A percentile compares a stretch with the other conserved stretches of the same genome.
Evolutionary conservation across 2,888 invertebrate genomes (phyloP).

Genomic region (Nomada goodeniana): DNA sequence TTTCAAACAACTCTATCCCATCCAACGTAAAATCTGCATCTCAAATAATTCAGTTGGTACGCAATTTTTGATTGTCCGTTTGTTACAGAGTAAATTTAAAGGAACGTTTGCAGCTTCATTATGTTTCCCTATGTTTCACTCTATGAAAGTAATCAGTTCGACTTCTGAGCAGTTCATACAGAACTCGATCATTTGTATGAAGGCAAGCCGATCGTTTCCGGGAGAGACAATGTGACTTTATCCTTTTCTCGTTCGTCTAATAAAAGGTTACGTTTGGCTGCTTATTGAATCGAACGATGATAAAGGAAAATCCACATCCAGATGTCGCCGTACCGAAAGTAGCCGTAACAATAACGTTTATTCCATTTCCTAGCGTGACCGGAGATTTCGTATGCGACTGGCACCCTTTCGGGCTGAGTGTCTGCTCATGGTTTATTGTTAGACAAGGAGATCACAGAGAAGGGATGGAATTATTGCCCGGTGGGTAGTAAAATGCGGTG

Average conservation of each 20-base stretch:
- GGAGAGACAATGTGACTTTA: neutral
- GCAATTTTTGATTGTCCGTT: too few relatives aligned
- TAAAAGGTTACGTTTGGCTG: neutral
- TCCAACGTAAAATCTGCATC: too few relatives aligned
- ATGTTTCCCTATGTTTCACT: neutral
- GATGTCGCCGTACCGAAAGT: slow-evolving; percentile 39
- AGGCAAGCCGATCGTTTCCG: too few relatives aligned
- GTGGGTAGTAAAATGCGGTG: slow-evolving; percentile 68
- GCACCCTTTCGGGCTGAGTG: slow-evolving; percentile 65
- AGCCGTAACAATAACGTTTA: slow-evolving; percentile 68
- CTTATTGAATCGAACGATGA: neutral
- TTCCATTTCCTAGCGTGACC: slow-evolving; percentile 72
- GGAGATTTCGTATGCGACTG: slow-evolving; percentile 63
- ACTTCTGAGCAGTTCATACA: neutral
- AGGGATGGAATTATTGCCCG: slow-evolving; percentile 52
- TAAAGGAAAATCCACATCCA: slow-evolving; percentile 5
- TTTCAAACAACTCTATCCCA: too few relatives aligned
- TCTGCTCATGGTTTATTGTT: slow-evolving; percentile 39
- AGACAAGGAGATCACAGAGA: slow-evolving; percentile 15
- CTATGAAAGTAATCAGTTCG: neutral
- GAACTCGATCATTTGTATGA: too few relatives aligned
- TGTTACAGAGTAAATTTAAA: too few relatives aligned
- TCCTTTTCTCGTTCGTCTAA: too few relatives aligned
- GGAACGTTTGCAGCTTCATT: neutral
- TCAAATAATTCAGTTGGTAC: too few relatives aligned